Conservation (phyloP, 2,113 vertebrate species). For the Climacteris rufus region DNA sequence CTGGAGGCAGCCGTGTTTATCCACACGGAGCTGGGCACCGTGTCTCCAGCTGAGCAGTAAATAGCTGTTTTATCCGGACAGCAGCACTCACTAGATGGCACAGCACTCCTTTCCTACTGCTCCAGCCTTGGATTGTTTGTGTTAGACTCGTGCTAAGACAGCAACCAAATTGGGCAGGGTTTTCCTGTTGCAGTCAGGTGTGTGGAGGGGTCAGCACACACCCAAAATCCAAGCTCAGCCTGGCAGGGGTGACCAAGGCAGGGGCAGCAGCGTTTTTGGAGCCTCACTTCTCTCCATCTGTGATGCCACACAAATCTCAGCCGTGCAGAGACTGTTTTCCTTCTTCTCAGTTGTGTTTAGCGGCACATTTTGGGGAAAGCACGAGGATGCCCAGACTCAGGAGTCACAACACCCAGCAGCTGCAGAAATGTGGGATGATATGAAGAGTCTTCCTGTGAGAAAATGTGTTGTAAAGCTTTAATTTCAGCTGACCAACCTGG, state of each 20-base stretch:
- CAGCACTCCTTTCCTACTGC: background rate
- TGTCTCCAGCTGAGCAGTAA: rapidly evolving
- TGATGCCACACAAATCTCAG: background rate
- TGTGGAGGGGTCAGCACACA: rapidly evolving
- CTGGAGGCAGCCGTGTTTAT: background rate
- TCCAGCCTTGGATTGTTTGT: rapidly evolving
- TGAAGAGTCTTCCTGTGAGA: background rate
- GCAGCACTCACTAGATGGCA: conserved; percentile 17
- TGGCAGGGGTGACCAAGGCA: background rate
- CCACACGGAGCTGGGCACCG: rapidly evolving
- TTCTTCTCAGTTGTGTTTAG: background rate
- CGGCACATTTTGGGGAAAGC: background rate
- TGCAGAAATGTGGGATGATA: rapidly evolving
- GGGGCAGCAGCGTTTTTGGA: rapidly evolving
- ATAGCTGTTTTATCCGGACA: rapidly evolving
- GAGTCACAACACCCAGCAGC: too few species aligned
- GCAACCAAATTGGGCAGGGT: rapidly evolving
- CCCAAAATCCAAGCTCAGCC: background rate
- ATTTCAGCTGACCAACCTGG: background rate
- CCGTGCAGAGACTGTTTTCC: rapidly evolving
- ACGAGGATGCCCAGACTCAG: background rate
- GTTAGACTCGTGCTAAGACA: rapidly evolving
- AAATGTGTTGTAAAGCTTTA: background rate
- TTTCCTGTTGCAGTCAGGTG: rapidly evolving
- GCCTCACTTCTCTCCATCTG: background rate